phyloP scores from a whole-genome alignment of 1,140 invertebrate species.

The Xylocopa sonorina region DNA sequence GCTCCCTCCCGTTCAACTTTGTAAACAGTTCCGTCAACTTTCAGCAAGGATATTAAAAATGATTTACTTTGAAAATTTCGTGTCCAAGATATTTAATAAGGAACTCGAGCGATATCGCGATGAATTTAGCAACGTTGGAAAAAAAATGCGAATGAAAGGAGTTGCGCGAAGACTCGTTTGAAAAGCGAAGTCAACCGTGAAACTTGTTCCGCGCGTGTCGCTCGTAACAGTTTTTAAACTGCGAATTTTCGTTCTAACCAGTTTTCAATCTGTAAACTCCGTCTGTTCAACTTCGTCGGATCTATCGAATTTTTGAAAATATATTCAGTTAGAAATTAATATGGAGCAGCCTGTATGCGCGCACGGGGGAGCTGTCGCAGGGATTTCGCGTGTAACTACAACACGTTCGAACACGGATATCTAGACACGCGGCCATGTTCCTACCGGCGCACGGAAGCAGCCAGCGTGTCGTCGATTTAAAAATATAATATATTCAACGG shows the following conservation, averaged over 20 bases:
- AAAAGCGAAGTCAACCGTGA: background rate
- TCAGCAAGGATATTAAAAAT: too few species aligned
- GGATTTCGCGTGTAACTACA: conserved; percentile 42
- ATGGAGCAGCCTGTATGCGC: conserved; percentile 19
- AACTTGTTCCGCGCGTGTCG: background rate
- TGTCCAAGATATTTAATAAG: too few species aligned
- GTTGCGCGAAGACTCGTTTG: background rate
- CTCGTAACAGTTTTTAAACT: background rate
- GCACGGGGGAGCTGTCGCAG: conserved; percentile 5
- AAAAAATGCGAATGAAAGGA: background rate
- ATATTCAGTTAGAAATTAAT: conserved; percentile 14
- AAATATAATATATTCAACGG: conserved; percentile 74
- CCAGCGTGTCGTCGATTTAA: conserved; percentile 66
- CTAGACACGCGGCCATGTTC: conserved; percentile 20
- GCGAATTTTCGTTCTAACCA: too few species aligned
- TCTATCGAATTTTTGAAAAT: background rate
- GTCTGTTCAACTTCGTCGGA: background rate
- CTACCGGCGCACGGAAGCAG: conserved; percentile 18
- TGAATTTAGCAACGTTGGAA: too few species aligned
- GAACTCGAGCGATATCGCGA: too few species aligned
- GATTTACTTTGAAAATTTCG: too few species aligned
- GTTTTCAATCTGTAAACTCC: background rate
- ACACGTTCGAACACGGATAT: conserved; percentile 48
- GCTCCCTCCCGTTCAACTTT: background rate
- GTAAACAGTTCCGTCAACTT: background rate